Percentiles rank a stretch among this genome's conserved stretches.
Evolutionary conservation across 2,888 invertebrate genomes (phyloP).

Genomic region (Ochropleura plecta): DNA sequence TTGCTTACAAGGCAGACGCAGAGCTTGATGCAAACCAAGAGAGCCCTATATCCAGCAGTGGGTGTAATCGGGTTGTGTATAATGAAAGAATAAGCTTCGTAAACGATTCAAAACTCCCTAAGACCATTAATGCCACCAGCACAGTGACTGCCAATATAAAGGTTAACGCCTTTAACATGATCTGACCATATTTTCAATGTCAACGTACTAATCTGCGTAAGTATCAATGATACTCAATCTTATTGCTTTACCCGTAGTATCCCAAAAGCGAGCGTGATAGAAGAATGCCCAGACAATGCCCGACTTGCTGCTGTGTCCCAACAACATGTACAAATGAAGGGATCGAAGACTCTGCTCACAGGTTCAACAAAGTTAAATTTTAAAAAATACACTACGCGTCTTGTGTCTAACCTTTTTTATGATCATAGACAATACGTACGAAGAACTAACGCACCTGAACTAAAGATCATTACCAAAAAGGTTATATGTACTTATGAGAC

Average conservation of each 20-base stretch:
- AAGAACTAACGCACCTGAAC: constrained; percentile 3
- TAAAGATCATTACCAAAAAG: neutral
- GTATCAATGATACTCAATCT: neutral
- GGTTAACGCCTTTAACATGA: too few species aligned
- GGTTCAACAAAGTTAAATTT: constrained; percentile 3
- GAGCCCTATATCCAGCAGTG: neutral
- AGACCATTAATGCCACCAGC: too few species aligned
- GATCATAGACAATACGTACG: neutral
- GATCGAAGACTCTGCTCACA: constrained; percentile 8
- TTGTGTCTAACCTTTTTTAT: neutral
- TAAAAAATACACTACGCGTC: neutral
- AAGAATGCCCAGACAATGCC: constrained; percentile 9
- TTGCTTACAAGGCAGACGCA: too few species aligned
- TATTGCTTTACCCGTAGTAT: constrained; percentile 1
- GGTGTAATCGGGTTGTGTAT: neutral
- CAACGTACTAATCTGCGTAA: neutral
- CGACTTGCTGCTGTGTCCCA: constrained; percentile 1
- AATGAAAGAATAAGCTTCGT: neutral
- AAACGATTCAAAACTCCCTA: neutral
- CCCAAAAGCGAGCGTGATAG: constrained; percentile 1
- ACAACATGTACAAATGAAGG: neutral
- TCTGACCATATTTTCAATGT: neutral
- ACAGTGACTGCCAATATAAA: too few species aligned
- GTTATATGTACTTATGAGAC: neutral
- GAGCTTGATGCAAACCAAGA: neutral